These are phyloP conservation scores for Gnathonemus longibarbis DNA, from an alignment of 2,113 vertebrate species.

Conservation along the genomic window DNA sequence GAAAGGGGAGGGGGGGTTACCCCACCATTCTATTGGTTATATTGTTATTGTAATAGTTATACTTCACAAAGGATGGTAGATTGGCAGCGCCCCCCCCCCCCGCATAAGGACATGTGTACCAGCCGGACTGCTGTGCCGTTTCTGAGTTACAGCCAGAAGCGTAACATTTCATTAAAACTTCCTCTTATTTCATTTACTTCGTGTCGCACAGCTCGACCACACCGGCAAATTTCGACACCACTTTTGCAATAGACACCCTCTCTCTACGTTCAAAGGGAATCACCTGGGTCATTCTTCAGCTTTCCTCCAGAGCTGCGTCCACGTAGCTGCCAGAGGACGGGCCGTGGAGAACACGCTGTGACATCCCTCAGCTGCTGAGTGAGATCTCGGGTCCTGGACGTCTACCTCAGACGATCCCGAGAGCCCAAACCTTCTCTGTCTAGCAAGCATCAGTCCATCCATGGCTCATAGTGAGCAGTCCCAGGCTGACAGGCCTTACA, in stretches of 20 bases:
- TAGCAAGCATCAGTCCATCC: not conserved
- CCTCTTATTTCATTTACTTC: too few relatives aligned
- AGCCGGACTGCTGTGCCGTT: too few relatives aligned
- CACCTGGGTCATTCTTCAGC: not conserved
- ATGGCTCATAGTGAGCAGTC: not conserved
- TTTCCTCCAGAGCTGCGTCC: too few relatives aligned
- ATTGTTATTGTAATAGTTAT: not conserved
- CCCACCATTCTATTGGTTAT: not conserved
- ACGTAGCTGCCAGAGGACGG: too few relatives aligned
- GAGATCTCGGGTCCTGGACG: not conserved
- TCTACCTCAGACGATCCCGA: not conserved
- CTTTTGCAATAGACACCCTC: too few relatives aligned
- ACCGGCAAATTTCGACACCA: not conserved
- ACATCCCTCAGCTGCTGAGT: not conserved
- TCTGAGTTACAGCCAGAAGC: too few relatives aligned
- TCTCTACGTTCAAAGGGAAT: not conserved
- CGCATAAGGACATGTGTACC: too few relatives aligned
- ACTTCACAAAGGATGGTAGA: not conserved
- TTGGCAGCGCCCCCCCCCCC: not conserved
- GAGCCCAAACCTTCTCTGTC: not conserved
- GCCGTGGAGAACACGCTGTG: too few relatives aligned
- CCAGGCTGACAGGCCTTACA: too few relatives aligned
- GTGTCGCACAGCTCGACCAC: not conserved
- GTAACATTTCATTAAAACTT: too few relatives aligned
- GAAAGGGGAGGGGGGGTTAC: not conserved